These are phyloP conservation scores for Drusus annulatus DNA, from an alignment of 1,140 invertebrate genomes.

Conservation along the genomic window DNA sequence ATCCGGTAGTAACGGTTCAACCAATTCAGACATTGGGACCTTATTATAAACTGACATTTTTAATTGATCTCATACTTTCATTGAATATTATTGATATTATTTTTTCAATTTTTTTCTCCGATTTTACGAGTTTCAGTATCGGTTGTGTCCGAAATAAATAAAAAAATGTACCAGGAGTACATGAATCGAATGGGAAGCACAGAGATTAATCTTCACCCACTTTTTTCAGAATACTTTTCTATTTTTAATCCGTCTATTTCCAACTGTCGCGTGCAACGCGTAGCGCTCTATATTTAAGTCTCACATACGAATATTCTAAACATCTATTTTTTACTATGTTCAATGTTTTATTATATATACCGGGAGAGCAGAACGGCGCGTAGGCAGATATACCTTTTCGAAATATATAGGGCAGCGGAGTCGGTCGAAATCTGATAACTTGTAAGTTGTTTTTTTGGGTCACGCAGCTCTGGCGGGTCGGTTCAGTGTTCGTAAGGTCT, in stretches of 20 bases:
- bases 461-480: slow-evolving; percentile 17
- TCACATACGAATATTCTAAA: neutral
- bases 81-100: too few relatives aligned
- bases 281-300: slow-evolving; percentile 35
- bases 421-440: neutral
- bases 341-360: neutral
- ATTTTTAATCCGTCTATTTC: slow-evolving; percentile 26
- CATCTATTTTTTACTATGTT: neutral
- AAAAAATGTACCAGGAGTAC: neutral
- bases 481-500: slow-evolving; percentile 4
- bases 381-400: slow-evolving; percentile 40
- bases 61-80: too few relatives aligned
- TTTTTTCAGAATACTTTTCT: slow-evolving; percentile 25
- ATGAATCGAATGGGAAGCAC: slow-evolving; percentile 14
- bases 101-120: too few relatives aligned
- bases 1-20: too few relatives aligned
- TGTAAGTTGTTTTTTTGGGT: slow-evolving; percentile 8
- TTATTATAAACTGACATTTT: too few relatives aligned
- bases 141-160: too few relatives aligned
- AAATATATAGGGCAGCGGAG: slow-evolving; percentile 44
- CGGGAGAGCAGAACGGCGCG: slow-evolving; percentile 18
- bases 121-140: too few relatives aligned
- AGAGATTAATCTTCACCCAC: slow-evolving; percentile 26
- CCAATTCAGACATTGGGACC: too few relatives aligned
- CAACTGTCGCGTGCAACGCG: slow-evolving; percentile 10